Evolutionary conservation across 2,797 vertebrate genomes (phyloP), one percentile per base, ranked within the genome.

Genomic region (Falco cherrug): DNA sequence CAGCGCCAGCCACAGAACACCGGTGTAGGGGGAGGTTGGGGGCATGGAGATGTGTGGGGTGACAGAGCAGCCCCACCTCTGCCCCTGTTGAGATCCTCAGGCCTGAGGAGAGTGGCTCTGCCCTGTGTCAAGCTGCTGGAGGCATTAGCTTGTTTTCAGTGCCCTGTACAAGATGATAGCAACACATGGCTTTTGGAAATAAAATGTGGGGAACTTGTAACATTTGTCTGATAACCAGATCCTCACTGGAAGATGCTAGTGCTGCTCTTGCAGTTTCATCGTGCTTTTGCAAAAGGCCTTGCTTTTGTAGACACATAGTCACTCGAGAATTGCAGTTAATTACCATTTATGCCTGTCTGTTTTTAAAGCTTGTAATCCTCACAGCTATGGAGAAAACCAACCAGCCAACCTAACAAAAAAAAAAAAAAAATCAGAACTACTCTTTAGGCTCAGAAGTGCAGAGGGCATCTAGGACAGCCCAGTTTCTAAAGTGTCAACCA

Each of bases 321-420:
- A 90, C 93, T 84, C 67, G 91, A 95, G 90, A 94, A 82, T 92
- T 94, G 63, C 48, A 56, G 69, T 90, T 97, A 92, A 95, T 96
- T 96, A 63, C 78, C 87, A 65, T 84, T 96, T 94, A 86, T 86
- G 83, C 73, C 47, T 87, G 41, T 85, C 86, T 93, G 75, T 65
- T 83, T 89, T 83, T 85, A 87, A 93, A 93, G 35, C 71, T 89
- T 84, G 54, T 92, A 96, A 86, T 81, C 76, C 79, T 35, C 53
- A 85, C 59, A 87, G 65, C 79, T 91, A 91, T 70, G 67, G 63
- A 95, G 79, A 86, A 93, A 92, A 80, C 71, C 64, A 87, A 82
- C 77, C 65, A 91, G 48, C 16, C 25, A 63, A 70, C 12, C 43
- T 77, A 37, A 51, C 41, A 35, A 68, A 18, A 64, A 56, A 51